Base-by-base conservation (phyloP, 2,797 vertebrate species). In the Cichlasoma orientale region DNA sequence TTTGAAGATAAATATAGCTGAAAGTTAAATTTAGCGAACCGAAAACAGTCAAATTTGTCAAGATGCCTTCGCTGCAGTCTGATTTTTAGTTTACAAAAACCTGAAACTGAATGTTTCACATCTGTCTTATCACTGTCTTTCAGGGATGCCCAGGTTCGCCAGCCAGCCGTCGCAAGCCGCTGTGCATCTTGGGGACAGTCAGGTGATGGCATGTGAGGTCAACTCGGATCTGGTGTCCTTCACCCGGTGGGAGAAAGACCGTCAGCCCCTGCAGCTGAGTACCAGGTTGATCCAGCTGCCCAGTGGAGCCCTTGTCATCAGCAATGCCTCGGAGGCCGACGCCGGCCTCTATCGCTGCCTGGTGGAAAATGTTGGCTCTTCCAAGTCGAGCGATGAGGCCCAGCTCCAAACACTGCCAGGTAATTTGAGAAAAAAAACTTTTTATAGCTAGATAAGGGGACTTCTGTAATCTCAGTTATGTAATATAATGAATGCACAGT, bases 341-440 rank as follows among this genome's bases (percentile, higher is more conserved):
- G 92, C 90, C 0, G 98, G 98, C 1, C 91, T 95, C 2, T 99
- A 99, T 58, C 97, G 97, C 83, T 99, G 98, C 25, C 4, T 96
- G 77, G 93, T 99, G 25, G 98, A 98, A 81, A 96, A 94, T 0
- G 94, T 94, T 1, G 97, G 97, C 0, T 79, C 95, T 1, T 94
- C 95, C 14, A 99, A 99, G 86, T 94, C 94, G 86, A 99, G 97
- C 13, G 98, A 99, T 0, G 98, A 99, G 90, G 97, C 96, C 0
- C 95, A 96, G 90, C 94, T 99, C 68, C 95, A 92, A 77, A 83
- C 97, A n/a, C 90, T 96, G 74, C 91, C 96, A 95, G 98, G 98
- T 99, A 93, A 83, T n/a, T 7, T n/a, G 5, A 53, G 4, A 21
- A 31, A 21, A 31, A 27, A 27, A 27, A 27, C 38, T 44, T 13